Base-by-base conservation (phyloP, 2,113 vertebrate species). In the Equus przewalskii region DNA sequence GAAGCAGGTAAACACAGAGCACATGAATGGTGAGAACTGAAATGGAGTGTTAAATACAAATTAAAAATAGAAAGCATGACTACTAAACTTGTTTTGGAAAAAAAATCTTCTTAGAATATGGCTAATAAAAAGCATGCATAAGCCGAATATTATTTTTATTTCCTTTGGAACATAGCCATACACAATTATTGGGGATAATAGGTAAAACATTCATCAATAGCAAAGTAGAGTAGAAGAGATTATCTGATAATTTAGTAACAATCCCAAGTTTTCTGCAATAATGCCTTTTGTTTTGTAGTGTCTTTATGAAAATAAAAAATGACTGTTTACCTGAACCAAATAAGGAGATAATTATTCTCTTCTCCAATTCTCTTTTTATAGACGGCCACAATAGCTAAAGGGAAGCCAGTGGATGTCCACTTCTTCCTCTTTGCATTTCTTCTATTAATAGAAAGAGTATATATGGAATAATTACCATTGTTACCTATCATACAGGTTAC, bases 31-130 rank as follows among this genome's bases (percentile, higher is more conserved):
- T 44, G 91, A 75, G 65, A 81, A 91, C 73, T 91, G 67, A 93
- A 95, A 89, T 90, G 36, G 76, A 82, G 58, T 67, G 89, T 75
- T 70, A 97, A 85, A 75, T 73, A 88, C 83, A 97, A 78, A 95
- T 94, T 82, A 95, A 97, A 97, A 97, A 93, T 90, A 98, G 94
- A 96, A 98, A 91, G 19, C 44, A 30, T 44, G 49, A 82, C 28
- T 75, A 69, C 5, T n/a, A 82, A 70, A 58, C 78, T 70, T 82
- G 67, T 72, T 93, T 91, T 51, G 46, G 81, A 24, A 67, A 94
- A 60, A 51, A 9, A 28, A 76, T 79, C 83, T 79, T 76, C 79
- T 83, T 64, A 91, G 78, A 95, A 81, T 65, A 93, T 19, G 22
- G 65, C 60, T 88, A 86, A 75, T 44, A 72, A 94, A 97, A 93